A percentile compares a stretch with the other conserved stretches of the same genome.
phyloP scores from a whole-genome alignment of 2,113 vertebrate species.

The Myotis yumanensis region DNA sequence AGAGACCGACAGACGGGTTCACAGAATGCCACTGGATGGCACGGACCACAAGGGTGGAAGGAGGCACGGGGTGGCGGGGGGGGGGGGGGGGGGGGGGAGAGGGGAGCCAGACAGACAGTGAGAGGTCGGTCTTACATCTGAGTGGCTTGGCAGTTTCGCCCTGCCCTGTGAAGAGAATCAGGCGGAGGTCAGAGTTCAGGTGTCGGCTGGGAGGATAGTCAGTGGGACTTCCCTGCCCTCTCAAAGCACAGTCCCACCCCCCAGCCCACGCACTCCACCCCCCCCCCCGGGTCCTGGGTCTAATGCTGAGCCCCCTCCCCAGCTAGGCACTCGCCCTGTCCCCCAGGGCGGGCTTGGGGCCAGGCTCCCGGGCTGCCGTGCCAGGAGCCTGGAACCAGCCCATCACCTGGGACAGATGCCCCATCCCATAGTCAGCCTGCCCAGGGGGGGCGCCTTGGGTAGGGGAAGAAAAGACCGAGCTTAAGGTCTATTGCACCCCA shows the following conservation, averaged over 20 bases:
- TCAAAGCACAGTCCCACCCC: not conserved
- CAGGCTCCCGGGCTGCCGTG: not conserved
- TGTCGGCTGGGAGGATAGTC: slow-evolving; percentile 26
- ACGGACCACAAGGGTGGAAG: slow-evolving; percentile 80
- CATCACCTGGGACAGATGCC: not conserved
- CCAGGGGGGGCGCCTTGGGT: not conserved
- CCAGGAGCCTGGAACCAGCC: not conserved
- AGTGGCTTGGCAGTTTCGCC: slow-evolving; percentile 88
- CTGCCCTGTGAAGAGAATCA: slow-evolving; percentile 89
- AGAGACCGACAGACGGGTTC: slow-evolving; percentile 67
- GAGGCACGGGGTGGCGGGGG: slow-evolving; percentile 35
- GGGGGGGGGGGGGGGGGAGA: slow-evolving; percentile 4
- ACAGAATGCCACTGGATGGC: slow-evolving; percentile 67
- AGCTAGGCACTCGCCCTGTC: not conserved
- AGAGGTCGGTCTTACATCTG: slow-evolving; percentile 85
- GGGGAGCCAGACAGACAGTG: slow-evolving; percentile 81
- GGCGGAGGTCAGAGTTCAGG: slow-evolving; percentile 79
- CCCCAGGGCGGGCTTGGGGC: not conserved
- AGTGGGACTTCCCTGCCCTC: not conserved
- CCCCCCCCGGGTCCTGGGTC: not conserved
- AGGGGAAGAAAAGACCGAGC: not conserved
- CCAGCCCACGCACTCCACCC: not conserved
- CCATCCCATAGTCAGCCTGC: not conserved
- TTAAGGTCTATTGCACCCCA: not conserved
- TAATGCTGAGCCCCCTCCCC: not conserved